Conservation (phyloP, 92 coral and sea anemone genomes). For the Porites lobata region DNA sequence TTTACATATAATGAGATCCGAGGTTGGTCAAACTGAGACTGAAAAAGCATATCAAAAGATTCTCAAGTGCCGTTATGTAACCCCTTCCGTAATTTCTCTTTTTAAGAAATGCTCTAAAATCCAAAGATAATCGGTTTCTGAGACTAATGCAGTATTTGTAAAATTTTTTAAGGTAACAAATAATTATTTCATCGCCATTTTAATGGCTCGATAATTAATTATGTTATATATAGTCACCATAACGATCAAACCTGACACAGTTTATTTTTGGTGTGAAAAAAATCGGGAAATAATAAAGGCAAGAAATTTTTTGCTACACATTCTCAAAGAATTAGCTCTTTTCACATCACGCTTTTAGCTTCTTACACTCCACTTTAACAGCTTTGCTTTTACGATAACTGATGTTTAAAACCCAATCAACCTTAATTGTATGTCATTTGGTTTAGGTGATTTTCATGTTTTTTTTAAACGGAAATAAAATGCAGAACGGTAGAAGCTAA, state of each 20-base stretch:
- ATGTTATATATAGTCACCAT: neutral
- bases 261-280: neutral
- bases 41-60: neutral
- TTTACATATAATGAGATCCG: neutral
- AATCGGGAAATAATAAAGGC: too few species aligned
- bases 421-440: neutral
- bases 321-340: too few species aligned
- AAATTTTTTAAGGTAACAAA: neutral
- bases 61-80: neutral
- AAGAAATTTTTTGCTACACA: too few species aligned
- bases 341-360: neutral
- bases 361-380: neutral
- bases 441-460: too few species aligned
- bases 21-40: neutral
- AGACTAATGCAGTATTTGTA: neutral
- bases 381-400: neutral
- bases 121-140: neutral
- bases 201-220: conserved; percentile 18
- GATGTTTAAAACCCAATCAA: neutral
- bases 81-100: neutral
- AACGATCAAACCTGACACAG: too few species aligned
- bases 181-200: neutral
- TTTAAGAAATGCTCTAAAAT: neutral
- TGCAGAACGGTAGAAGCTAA: too few species aligned
- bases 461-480: too few species aligned